These are phyloP conservation scores for Thalassaphorura encarpata DNA, from an alignment of 1,140 invertebrate species.

Conservation along the genomic window DNA sequence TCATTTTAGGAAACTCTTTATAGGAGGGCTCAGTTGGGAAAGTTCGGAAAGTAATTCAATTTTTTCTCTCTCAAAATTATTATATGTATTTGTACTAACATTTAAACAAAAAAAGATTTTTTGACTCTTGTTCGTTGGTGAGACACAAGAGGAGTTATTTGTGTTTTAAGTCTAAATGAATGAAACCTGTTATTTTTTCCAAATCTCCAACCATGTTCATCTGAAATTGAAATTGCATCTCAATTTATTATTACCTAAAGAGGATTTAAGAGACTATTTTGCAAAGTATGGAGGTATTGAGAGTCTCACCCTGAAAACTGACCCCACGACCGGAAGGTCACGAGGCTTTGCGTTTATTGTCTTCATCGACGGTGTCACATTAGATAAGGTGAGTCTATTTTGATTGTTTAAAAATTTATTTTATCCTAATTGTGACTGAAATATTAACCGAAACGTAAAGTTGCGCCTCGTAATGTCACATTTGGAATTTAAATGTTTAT, in stretches of 20 bases:
- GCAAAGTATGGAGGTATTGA: constrained; percentile 80
- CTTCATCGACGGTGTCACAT: constrained; percentile 72
- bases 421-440: not conserved
- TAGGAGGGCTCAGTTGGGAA: constrained; percentile 94
- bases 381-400: constrained; percentile 63
- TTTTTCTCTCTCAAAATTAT: constrained; percentile 27
- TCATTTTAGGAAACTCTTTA: constrained; percentile 89
- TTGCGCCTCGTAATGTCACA: no score
- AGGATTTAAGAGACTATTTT: constrained; percentile 86
- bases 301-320: constrained; percentile 87
- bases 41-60: constrained; percentile 86
- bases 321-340: constrained; percentile 76
- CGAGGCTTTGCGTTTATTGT: constrained; percentile 93
- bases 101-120: not conserved
- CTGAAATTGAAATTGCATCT: constrained; percentile 13
- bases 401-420: not conserved
- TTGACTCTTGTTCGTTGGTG: constrained; percentile 5
- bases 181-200: not conserved
- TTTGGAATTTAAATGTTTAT: not conserved
- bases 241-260: constrained; percentile 47
- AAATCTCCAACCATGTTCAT: constrained; percentile 4
- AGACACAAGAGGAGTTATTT: not conserved
- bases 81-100: not conserved
- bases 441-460: no score
- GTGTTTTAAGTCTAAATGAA: not conserved